A percentile compares a stretch with the other conserved stretches of the same genome.
Conservation (phyloP, 2,888 invertebrate species). For the Caradrina clavipalpis region DNA sequence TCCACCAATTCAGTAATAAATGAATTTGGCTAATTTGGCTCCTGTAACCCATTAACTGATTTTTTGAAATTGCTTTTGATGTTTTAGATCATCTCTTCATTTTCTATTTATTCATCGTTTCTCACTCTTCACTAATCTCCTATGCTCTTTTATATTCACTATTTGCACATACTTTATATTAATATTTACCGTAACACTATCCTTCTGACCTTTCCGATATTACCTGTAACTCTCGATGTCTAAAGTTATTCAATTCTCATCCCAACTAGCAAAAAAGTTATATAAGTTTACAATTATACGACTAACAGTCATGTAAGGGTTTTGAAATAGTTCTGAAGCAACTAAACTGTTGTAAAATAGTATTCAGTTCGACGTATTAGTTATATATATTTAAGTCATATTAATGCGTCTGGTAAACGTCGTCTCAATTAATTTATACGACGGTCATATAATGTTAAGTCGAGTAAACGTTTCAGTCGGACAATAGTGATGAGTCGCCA, state of each 20-base stretch:
- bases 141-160: conserved; percentile 41
- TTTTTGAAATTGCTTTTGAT: conserved; percentile 72
- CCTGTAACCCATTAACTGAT: conserved; percentile 28
- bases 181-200: conserved; percentile 11
- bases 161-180: conserved; percentile 40
- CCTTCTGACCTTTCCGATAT: background rate
- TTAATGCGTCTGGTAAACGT: no score
- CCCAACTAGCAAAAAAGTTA: no score
- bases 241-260: background rate
- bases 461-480: no score
- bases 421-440: no score
- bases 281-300: no score
- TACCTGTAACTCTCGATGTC: conserved; percentile 16
- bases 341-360: no score
- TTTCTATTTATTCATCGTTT: conserved; percentile 37
- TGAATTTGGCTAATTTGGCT: conserved; percentile 55
- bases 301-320: no score
- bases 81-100: conserved; percentile 59
- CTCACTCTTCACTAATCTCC: conserved; percentile 30
- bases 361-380: no score
- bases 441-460: no score
- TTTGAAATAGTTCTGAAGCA: no score
- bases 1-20: conserved; percentile 45
- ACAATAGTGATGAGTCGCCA: no score
- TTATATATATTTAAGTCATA: no score